Evolutionary conservation across 2,797 vertebrate species (phyloP), one percentile per base, ranked within the genome.

Genomic region (Hypotaenidia okinawae): DNA sequence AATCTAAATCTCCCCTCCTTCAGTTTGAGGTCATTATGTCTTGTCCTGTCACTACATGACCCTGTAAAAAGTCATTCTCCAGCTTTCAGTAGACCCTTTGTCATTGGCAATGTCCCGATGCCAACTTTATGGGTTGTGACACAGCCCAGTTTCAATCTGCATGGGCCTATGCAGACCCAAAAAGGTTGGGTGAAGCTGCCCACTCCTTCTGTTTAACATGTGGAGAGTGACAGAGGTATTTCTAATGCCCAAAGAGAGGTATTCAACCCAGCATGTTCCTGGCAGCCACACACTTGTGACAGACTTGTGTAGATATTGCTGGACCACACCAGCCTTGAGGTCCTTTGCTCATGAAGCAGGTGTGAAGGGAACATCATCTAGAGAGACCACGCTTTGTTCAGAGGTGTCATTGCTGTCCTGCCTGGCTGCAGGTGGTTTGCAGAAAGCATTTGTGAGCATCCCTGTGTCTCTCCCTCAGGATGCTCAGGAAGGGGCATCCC

Each of bases 371-470:
- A 72, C 3, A 2, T 33, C 39, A 70, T 13, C 75, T 64, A 22
- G 33, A 85, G 79, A 58, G 35, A 22, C 30, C 7, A 5, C 27
- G 17, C 28, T 75, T 75, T 35, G n/a, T 70, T 57, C 64, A 61
- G 59, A 35, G 22, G n/a, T 67, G 23, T 25, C n/a, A 16, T 1
- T 51, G 63, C 51, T 85, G 57, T 35, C 27, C 39, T 77, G 32
- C n/a, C 49, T 52, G 39, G 49, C 16, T 21, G 19, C 0, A 0
- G 16, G 37, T 22, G 23, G 49, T 64, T 91, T 78, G 35, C 49
- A 72, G 62, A 80, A 67, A 84, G n/a, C 25, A 51, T 15, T 33
- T 80, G 33, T 55, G 59, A 47, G 68, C 28, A 74, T 18, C n/a
- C 74, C 6, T 39, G 54, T n/a, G 14, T 35, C n/a, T 45, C 13